These are phyloP conservation scores for Pollachius pollachius DNA, from an alignment of 2,113 vertebrate genomes.

Conservation along the genomic window DNA sequence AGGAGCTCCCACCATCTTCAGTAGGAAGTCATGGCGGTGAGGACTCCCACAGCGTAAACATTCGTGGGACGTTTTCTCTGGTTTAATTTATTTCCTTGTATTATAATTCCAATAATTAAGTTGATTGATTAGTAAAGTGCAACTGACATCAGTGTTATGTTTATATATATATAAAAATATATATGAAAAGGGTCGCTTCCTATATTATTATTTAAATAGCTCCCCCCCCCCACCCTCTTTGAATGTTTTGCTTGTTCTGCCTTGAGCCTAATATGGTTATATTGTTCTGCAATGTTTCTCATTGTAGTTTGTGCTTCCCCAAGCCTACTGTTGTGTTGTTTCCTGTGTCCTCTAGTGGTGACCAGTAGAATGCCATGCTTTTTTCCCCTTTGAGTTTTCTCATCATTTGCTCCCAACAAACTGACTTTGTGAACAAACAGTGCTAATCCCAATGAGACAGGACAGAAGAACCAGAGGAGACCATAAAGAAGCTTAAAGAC, in stretches of 20 bases:
- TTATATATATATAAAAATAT: conserved; percentile 29
- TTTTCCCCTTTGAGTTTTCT: conserved; percentile 23
- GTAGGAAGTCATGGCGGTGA: no score
- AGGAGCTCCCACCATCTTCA: no score
- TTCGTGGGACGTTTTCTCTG: conserved; percentile 21
- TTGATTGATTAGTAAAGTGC: conserved; percentile 71
- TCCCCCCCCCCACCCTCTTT: conserved; percentile 6
- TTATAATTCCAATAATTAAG: conserved; percentile 71
- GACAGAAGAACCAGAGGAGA: neutral
- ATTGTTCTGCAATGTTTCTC: conserved; percentile 65
- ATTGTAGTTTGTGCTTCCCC: conserved; percentile 63
- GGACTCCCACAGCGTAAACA: conserved; percentile 28
- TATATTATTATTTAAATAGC: conserved; percentile 64
- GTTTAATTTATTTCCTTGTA: conserved; percentile 79
- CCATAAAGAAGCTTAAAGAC: neutral
- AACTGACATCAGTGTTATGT: conserved; percentile 60
- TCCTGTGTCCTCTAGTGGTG: conserved; percentile 77
- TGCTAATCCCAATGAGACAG: neutral
- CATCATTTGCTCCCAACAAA: conserved; percentile 16
- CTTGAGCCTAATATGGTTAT: conserved; percentile 65
- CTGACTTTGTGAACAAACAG: conserved; percentile 7
- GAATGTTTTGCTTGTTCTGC: conserved; percentile 55
- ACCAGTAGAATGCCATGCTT: conserved; percentile 69
- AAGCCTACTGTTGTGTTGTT: conserved; percentile 76
- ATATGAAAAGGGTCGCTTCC: conserved; percentile 59